Base-by-base conservation (phyloP, 2,113 vertebrate species). In the Mungos mungo region DNA sequence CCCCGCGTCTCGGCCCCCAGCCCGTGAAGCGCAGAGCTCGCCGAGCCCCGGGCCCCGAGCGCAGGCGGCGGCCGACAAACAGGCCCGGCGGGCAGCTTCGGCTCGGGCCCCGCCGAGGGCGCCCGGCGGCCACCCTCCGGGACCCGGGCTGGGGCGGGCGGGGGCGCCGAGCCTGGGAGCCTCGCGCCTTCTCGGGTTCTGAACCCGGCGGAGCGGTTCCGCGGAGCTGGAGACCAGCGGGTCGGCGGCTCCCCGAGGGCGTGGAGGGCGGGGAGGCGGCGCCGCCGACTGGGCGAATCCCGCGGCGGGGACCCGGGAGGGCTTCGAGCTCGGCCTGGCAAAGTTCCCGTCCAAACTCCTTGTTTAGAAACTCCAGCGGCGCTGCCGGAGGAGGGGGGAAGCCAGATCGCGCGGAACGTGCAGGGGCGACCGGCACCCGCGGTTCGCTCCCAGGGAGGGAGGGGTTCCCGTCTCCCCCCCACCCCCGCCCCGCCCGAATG, bases 341-440 rank as follows among this genome's bases (percentile, higher is more conserved):
- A 98, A 98, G 97, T 98, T 97, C 95, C 96, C 89, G 93, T 94
- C 76, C 96, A 95, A 98, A 97, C 97, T 98, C 96, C 96, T 90
- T 92, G 95, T 98, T 98, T 93, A 97, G 80, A 97, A 98, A 98
- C 97, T 98, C 95, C 92, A 57, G 97, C 90, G 76, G 95, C 68
- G 54, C 71, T 52, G 90, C 80, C 47, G 90, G 87, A 96, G 94
- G 87, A 68, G 66, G 86, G 71, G 83, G 21, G 50, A 81, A 83
- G 65, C 63, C 74, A 76, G 93, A 47, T 65, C 31, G 19, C 79
- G 21, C 11, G 14, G 23, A 47, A 77, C 41, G 57, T n/a, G 52
- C 18, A 33, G 63, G 79, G 89, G 76, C 68, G 27, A 68, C 54
- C 3, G 13, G 83, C 87, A 66, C 79, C 84, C 50, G 15, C 50